Evolutionary conservation across 2,888 invertebrate genomes (phyloP), one percentile per base, ranked within the genome.

Genomic region (Cephus pulcher): DNA sequence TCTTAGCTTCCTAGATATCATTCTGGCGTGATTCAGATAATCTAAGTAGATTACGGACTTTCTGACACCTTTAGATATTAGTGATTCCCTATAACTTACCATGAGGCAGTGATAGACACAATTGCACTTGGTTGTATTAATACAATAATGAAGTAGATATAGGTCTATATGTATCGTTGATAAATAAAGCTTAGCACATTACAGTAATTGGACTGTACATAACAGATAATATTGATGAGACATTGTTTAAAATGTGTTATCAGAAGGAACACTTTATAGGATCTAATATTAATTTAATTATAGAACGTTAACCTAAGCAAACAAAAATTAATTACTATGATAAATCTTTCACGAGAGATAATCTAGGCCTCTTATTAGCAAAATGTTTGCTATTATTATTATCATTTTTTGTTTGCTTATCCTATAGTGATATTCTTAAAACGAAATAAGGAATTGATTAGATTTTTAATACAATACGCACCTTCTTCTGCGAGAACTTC

Each of bases 401-500:
- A 56, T 23, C 56, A 56, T 56, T 76, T 69, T 75, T 78, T 40
- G 37, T 75, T 75, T 75, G 30, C 69, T 78, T 79, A 15, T 79
- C 77, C 77, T 81, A 76, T 69, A 78, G 74, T 80, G 73, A 56
- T 56, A n/a, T 33, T 68, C 77, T 77, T 79, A 77, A 70, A 70
- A 4, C 68, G 35, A 33, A 75, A 73, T 23, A 12, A 76, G 33
- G 30, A 37, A 56, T 68, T 12, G 56, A 75, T 81, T 78, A 77
- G 80, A 76, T 76, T 76, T 81, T 75, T 79, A 79, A 75, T 77
- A 76, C 37, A 76, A 70, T 32, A 70, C 86, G 82, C 83, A 88
- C 86, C 88, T 88, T 79, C 93, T 90, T 79, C 92, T 89, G 79
- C 93, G 92, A 80, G 93, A 92, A 82, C 93, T 91, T 83, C 94